phyloP scores from a whole-genome alignment of 2,113 vertebrate species.

The Heloderma charlesbogerti region DNA sequence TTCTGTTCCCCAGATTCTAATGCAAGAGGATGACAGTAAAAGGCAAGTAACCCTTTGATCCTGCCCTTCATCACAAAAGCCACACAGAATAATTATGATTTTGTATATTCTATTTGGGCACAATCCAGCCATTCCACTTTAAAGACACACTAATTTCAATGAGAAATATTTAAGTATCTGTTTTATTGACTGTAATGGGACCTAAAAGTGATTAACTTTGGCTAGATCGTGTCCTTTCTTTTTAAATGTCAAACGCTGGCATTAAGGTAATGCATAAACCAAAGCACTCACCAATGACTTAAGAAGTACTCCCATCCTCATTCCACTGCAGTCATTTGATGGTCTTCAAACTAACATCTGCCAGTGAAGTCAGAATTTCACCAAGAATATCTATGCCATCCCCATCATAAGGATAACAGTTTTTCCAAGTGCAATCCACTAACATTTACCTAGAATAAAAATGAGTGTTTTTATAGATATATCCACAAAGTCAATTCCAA shows the following conservation, averaged over 20 bases:
- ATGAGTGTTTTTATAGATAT: constrained; percentile 39
- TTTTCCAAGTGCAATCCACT: constrained; percentile 23
- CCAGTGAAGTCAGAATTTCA: neutral
- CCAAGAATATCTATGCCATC: neutral
- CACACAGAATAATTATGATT: neutral
- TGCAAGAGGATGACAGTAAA: neutral
- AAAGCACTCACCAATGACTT: constrained; percentile 30
- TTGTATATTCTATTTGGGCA: neutral
- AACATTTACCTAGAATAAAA: constrained; percentile 52
- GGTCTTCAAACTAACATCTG: neutral
- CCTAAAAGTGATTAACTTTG: neutral
- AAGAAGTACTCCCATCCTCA: constrained; percentile 22
- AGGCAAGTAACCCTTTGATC: neutral
- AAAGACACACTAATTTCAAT: neutral
- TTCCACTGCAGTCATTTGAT: neutral
- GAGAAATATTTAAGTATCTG: neutral
- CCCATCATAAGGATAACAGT: constrained; percentile 19
- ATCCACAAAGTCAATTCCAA: constrained; percentile 54
- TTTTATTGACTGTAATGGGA: neutral
- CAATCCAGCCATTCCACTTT: neutral
- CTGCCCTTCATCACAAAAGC: neutral
- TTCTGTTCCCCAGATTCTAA: neutral
- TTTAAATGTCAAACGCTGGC: neutral
- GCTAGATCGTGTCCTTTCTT: neutral
- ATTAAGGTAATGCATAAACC: constrained; percentile 4